Base-by-base conservation (phyloP, 1,140 invertebrate species). In the Leptinotarsa lineolata region DNA sequence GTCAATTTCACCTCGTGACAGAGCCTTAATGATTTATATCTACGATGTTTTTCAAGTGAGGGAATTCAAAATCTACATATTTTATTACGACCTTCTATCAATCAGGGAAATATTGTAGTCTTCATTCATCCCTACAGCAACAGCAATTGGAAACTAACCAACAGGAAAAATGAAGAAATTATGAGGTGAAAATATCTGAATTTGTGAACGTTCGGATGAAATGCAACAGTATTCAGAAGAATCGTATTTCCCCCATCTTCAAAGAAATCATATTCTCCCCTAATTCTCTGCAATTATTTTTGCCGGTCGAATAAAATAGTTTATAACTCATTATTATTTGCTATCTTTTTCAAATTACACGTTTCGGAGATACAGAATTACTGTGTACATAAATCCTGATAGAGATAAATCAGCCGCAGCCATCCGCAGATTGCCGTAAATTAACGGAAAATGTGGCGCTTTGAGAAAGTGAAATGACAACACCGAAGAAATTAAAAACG, bases 401-500 rank as follows among this genome's bases (percentile, higher is more conserved):
- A 78, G 76, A 78, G 77, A 80, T 80, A 80, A 80, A 80, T 80
- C 79, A 80, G 75, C 66, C 45, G 60, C 39, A 72, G 72, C 75
- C 73, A 48, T 58, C 61, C 69, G 69, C 75, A 77, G 73, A 77
- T 74, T 77, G 75, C 72, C 68, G 72, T 74, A 74, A 77, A 77
- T 77, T 77, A 77, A 77, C 66, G 73, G 75, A 77, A 77, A 77
- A 77, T 77, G 75, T 77, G 75, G 75, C 73, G 73, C 70, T 77
- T 20, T 67, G 67, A 74, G 73, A 77, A 77, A 77, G 75, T 77
- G 75, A 77, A 77, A 77, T 77, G 75, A 77, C 75, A 77, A 77
- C 72, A 72, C 61, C 70, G 74, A 78, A 77, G 71, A 78, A 78
- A 80, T 80, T 80, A 80, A 80, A 80, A 80, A 80, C 79, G 79